Conservation (phyloP, 2,113 vertebrate species). For the Nerophis lumbriciformis region DNA sequence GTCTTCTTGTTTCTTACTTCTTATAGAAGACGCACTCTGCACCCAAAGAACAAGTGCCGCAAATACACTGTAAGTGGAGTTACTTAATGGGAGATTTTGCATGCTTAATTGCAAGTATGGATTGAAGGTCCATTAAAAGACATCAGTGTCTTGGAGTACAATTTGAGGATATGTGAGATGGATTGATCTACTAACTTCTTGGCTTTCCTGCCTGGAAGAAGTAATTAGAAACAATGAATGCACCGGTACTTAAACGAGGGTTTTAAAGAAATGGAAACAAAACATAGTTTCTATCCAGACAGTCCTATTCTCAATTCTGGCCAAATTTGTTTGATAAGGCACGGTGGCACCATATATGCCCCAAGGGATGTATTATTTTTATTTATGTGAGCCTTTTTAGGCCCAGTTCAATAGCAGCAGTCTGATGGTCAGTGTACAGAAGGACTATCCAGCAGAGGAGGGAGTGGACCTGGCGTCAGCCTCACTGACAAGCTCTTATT, state of each 20-base stretch:
- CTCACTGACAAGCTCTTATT: constrained; percentile 74
- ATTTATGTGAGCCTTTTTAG: constrained; percentile 69
- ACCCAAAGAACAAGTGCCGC: constrained; percentile 49
- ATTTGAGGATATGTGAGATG: constrained; percentile 63
- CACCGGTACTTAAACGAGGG: constrained; percentile 25
- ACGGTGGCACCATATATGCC: constrained; percentile 46
- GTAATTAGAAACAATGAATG: constrained; percentile 40
- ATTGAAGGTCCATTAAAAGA: constrained; percentile 70
- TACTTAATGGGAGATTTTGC: constrained; percentile 68
- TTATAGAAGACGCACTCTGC: constrained; percentile 29
- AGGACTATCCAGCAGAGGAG: constrained; percentile 54
- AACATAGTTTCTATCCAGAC: constrained; percentile 22
- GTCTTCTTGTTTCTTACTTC: constrained; percentile 33
- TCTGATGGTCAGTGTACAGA: constrained; percentile 55
- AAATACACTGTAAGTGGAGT: constrained; percentile 61
- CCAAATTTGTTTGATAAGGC: constrained; percentile 51
- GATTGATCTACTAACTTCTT: constrained; percentile 68
- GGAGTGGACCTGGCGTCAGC: constrained; percentile 62
- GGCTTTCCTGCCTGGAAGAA: constrained; percentile 43
- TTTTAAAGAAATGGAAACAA: constrained; percentile 20
- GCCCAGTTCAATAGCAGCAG: constrained; percentile 61
- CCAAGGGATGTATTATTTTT: constrained; percentile 63
- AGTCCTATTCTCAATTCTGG: constrained; percentile 20
- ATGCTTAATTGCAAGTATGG: constrained; percentile 69
- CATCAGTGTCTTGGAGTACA: constrained; percentile 57